Conservation (phyloP, 2,797 vertebrate genomes). For the Philypnodon macrostomus region DNA sequence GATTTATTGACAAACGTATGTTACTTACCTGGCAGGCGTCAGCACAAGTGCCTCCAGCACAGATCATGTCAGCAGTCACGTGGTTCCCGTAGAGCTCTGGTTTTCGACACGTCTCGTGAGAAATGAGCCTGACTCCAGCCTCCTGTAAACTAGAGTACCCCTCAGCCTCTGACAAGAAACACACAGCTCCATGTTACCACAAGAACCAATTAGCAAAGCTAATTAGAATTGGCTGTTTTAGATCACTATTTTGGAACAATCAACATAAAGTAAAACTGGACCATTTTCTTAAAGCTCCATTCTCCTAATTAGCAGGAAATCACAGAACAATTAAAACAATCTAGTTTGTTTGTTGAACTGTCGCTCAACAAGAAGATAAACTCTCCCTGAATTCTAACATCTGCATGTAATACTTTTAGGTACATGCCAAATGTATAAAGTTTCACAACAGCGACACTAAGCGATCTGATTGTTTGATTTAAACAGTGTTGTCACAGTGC, state of each 20-base stretch:
- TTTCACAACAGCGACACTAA: not conserved
- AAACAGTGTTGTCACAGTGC: not conserved
- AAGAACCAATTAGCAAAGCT: not conserved
- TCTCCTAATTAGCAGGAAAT: not conserved
- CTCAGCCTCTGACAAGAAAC: constrained; percentile 64
- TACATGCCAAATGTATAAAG: not conserved
- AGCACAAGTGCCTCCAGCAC: constrained; percentile 80
- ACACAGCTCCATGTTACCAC: not conserved
- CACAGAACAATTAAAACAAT: not conserved
- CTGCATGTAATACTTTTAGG: too few species aligned
- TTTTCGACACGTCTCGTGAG: constrained; percentile 79
- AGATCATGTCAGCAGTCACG: constrained; percentile 88
- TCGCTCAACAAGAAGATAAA: too few species aligned
- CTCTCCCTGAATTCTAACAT: too few species aligned
- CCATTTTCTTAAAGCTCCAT: not conserved
- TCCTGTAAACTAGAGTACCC: constrained; percentile 84
- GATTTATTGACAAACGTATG: not conserved
- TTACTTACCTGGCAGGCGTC: constrained; percentile 91
- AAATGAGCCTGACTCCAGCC: constrained; percentile 78
- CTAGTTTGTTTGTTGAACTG: not conserved
- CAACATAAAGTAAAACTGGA: not conserved
- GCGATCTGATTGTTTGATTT: not conserved
- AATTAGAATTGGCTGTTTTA: not conserved
- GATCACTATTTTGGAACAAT: not conserved
- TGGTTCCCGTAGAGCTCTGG: constrained; percentile 86